phyloP scores from a whole-genome alignment of 2,888 invertebrate genomes.

The Xylota sylvarum region DNA sequence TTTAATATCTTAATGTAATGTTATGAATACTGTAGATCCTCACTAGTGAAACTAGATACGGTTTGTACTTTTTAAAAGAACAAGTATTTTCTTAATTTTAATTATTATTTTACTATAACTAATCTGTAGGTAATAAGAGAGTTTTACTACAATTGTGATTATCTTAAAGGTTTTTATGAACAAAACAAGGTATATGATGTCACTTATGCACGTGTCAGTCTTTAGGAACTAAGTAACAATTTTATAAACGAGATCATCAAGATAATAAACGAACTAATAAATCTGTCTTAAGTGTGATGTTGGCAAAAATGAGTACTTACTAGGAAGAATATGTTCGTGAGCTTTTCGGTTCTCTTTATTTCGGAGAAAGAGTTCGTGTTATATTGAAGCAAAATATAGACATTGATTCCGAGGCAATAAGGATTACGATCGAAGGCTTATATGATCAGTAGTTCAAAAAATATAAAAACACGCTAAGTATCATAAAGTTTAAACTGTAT shows the following conservation, averaged over 20 bases:
- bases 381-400: no score
- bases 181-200: constrained; percentile 28
- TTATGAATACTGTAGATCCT: constrained; percentile 42
- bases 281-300: constrained; percentile 35
- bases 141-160: constrained; percentile 69
- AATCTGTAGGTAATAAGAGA: constrained; percentile 34
- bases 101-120: constrained; percentile 33
- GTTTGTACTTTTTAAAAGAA: constrained; percentile 70
- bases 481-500: no score
- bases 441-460: no score
- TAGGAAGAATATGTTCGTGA: neutral
- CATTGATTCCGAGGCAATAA: no score
- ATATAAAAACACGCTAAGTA: no score
- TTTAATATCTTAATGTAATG: constrained; percentile 54
- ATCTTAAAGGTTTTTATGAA: constrained; percentile 33
- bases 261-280: constrained; percentile 59
- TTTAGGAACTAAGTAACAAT: constrained; percentile 53
- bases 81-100: constrained; percentile 65
- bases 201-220: constrained; percentile 50
- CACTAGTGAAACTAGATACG: constrained; percentile 70
- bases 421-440: no score
- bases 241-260: constrained; percentile 55
- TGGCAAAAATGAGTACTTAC: neutral
- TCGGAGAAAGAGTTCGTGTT: no score
- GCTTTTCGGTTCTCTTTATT: no score